Percentiles rank a stretch among this genome's conserved stretches.
Conservation (phyloP, 2,113 vertebrate genomes). For the Trogon surrucura region DNA sequence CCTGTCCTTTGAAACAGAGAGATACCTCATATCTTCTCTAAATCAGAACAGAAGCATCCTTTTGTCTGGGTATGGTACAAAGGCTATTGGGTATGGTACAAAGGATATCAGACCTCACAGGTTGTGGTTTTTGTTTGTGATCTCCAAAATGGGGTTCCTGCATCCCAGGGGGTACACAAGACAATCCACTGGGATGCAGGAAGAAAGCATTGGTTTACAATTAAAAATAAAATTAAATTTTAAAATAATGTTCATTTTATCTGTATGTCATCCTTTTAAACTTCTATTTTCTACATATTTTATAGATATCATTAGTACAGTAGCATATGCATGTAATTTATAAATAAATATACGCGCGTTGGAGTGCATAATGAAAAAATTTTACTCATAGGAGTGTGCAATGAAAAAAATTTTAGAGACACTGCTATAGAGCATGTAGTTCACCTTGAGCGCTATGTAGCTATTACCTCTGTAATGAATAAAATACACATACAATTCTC, state of each 20-base stretch:
- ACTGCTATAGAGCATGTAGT: not conserved
- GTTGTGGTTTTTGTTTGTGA: not conserved
- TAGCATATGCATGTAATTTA: not conserved
- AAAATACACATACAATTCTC: not conserved
- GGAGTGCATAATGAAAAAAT: not conserved
- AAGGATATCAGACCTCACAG: not conserved
- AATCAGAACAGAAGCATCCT: not conserved
- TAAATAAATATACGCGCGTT: not conserved
- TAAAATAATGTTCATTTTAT: not conserved
- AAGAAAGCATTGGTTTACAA: not conserved
- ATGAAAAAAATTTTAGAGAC: not conserved
- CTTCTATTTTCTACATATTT: not conserved
- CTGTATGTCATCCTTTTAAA: not conserved
- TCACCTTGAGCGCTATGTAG: not conserved
- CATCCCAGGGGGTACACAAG: rapidly evolving
- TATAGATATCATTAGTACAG: not conserved
- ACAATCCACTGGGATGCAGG: not conserved
- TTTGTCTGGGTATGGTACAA: rapidly evolving
- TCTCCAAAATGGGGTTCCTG: not conserved
- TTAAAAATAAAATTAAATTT: not conserved
- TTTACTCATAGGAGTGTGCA: rapidly evolving
- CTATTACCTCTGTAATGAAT: not conserved
- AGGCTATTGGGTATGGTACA: rapidly evolving
- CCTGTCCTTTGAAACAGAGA: not conserved
- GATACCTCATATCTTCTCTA: not conserved